These are phyloP conservation scores for Barnardius zonarius DNA, from an alignment of 2,113 vertebrate species.

Conservation along the genomic window DNA sequence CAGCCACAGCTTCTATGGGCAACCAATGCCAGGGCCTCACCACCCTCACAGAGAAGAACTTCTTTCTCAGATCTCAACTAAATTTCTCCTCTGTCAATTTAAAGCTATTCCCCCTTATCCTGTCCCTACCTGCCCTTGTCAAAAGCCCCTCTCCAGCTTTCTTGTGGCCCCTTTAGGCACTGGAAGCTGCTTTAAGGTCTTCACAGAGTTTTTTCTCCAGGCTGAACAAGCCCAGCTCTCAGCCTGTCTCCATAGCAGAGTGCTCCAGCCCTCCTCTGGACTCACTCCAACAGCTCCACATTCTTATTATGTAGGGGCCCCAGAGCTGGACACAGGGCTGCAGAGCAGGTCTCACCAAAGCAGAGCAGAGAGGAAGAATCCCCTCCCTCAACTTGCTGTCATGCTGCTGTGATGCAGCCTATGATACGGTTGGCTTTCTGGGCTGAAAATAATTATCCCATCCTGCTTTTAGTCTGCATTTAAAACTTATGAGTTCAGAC, in stretches of 20 bases:
- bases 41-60: not conserved
- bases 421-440: not conserved
- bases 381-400: not conserved
- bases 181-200: not conserved
- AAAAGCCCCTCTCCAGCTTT: not conserved
- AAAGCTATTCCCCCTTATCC: not conserved
- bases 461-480: not conserved
- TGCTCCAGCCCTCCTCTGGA: not conserved
- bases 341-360: not conserved
- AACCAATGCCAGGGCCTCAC: not conserved
- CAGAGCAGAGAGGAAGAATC: not conserved
- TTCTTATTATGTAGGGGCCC: not conserved
- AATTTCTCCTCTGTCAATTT: not conserved
- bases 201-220: not conserved
- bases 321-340: not conserved
- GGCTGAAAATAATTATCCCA: not conserved
- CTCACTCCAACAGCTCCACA: not conserved
- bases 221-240: not conserved
- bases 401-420: not conserved
- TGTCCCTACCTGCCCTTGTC: not conserved
- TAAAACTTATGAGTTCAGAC: not conserved
- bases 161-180: not conserved
- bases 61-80: not conserved
- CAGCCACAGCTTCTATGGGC: not conserved
- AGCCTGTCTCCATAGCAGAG: not conserved